Base-by-base conservation (phyloP, 2,888 invertebrate species). In the Trileptium ribeirensis region DNA sequence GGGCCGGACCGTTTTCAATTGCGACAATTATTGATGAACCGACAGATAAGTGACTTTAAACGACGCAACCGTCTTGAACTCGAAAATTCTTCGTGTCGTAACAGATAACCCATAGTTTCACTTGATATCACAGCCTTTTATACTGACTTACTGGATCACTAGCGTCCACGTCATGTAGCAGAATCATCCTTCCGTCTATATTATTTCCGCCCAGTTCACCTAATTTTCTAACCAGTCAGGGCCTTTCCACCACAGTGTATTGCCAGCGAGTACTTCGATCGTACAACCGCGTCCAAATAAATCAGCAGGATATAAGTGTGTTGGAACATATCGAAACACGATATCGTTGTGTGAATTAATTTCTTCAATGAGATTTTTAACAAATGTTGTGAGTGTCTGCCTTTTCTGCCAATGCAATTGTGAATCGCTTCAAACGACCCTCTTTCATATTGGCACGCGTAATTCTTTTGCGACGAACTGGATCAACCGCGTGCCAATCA, bases 271-370 rank as follows among this genome's bases (percentile, higher is more conserved):
- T 24, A 24, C 24, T 51, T 51, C 8, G 24, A 51, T 15, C 15
- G 81, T 29, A 19, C 84, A 1, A 19, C 86, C 87, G 75, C 70
- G 85, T 36, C 8, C 85, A 0, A 84, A 83, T 3, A 83, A 79
- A 81, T 87, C 87, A 1, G 87, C 87, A 0, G 87, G 86, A 82
- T 87, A 87, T 0, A 84, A 81, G 34, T 83, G 67, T 0, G 85
- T 82, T 1, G 67, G 38, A 31, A 86, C 85, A 78, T 87, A 84
- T 33, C 82, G 83, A 84, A 87, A 86, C 33, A 67, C 31, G 3
- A 82, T 80, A 31, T 67, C 51, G 1, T 83, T 81, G 3, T 51
- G 29, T 0, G 67, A 81, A n/a, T 82, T 79, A 37, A 87, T 86
- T 33, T 85, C 83, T 19, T 83, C 78, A 8, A 86, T 81, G 2